Evolutionary conservation across 23 tunicate genomes (phyloP).

Genomic region (Trididemnum clinides): DNA sequence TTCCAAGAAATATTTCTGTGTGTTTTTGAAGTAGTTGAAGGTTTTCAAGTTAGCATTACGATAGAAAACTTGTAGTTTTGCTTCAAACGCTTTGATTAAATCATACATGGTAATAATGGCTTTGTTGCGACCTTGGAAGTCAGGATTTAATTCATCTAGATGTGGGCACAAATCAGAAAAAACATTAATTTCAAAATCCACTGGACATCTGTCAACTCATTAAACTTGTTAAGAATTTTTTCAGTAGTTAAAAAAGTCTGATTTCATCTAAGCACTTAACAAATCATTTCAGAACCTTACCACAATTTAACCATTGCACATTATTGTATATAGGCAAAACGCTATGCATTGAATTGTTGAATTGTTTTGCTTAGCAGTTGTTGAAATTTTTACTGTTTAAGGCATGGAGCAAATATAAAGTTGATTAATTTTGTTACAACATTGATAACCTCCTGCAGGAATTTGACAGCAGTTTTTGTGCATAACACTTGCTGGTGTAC

Average conservation of each 20-base stretch:
- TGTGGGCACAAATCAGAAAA: neutral
- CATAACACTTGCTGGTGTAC: too few relatives aligned
- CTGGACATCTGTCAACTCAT: neutral
- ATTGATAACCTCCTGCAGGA: neutral
- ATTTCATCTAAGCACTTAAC: neutral
- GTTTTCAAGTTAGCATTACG: too few relatives aligned
- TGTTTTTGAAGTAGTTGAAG: too few relatives aligned
- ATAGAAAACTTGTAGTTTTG: too few relatives aligned
- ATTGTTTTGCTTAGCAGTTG: neutral
- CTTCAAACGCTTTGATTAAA: too few relatives aligned
- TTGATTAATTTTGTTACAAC: neutral
- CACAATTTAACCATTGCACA: too few relatives aligned
- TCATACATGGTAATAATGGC: too few relatives aligned
- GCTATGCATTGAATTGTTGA: neutral
- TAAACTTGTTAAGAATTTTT: neutral
- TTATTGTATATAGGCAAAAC: neutral
- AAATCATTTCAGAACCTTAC: neutral
- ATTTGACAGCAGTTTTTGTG: too few relatives aligned
- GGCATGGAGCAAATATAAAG: neutral
- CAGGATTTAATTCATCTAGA: neutral
- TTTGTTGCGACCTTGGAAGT: neutral
- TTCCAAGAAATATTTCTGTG: too few relatives aligned
- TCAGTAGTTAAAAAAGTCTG: neutral
- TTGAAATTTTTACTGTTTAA: neutral
- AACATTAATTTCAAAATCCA: neutral